phyloP scores from a whole-genome alignment of 2,797 vertebrate genomes.

The Acanthis flammea region DNA sequence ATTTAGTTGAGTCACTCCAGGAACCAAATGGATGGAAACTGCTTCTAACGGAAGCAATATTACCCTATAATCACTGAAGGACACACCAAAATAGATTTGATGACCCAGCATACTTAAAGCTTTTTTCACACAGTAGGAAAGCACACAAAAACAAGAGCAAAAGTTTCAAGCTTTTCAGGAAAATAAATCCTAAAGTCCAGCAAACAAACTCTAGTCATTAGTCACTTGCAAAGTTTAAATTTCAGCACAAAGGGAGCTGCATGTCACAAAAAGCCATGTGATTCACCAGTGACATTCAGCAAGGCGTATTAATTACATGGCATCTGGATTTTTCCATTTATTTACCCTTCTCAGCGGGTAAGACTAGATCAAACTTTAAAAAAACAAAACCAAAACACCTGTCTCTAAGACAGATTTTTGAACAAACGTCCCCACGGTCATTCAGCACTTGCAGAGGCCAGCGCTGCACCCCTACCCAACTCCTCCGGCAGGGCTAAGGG shows the following conservation, averaged over 20 bases:
- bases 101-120: background rate
- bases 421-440: background rate
- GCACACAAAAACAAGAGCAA: background rate
- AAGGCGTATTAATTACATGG: background rate
- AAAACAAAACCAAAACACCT: background rate
- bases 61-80: background rate
- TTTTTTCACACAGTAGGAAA: background rate
- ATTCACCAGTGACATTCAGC: slow-evolving; percentile 23
- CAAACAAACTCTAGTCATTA: background rate
- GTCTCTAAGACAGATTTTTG: background rate
- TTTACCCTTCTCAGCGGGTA: background rate
- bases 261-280: background rate
- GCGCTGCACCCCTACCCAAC: background rate
- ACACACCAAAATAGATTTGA: background rate
- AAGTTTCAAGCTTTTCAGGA: background rate
- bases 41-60: background rate
- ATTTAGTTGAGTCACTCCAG: slow-evolving; percentile 14
- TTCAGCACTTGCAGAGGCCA: background rate
- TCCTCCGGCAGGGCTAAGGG: background rate
- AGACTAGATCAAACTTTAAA: background rate
- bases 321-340: background rate
- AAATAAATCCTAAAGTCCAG: background rate
- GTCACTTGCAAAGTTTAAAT: background rate
- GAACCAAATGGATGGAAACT: background rate
- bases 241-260: background rate